Evolutionary conservation across 2,797 vertebrate species (phyloP).

Genomic region (Chloroceryle inda): DNA sequence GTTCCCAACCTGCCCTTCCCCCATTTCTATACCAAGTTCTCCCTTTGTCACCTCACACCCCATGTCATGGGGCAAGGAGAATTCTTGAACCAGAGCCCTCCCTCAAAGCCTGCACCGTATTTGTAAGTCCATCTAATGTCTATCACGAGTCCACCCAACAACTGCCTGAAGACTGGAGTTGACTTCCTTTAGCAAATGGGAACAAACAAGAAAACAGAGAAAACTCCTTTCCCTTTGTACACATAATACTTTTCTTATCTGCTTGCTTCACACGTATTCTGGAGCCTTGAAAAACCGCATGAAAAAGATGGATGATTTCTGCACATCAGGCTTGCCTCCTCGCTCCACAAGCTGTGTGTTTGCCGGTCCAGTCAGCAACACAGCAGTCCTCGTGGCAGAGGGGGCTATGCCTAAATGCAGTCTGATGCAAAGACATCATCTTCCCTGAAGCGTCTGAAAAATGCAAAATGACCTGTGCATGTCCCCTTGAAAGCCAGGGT

Average conservation of each 20-base stretch:
- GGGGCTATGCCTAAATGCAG: fast-evolving
- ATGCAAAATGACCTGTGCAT: fast-evolving
- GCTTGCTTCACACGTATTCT: neutral
- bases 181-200: neutral
- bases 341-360: neutral
- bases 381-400: neutral
- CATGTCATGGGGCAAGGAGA: neutral
- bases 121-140: neutral
- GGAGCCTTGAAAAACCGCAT: neutral
- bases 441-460: neutral
- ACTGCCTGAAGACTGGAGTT: neutral
- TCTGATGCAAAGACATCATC: neutral
- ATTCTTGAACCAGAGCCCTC: neutral
- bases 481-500: neutral
- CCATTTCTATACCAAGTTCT: neutral
- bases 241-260: neutral
- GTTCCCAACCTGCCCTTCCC: neutral
- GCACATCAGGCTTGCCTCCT: neutral
- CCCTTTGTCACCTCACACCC: neutral
- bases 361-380: fast-evolving
- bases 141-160: fast-evolving
- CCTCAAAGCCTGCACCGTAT: neutral
- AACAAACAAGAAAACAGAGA: neutral
- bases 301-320: neutral
- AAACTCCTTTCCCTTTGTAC: neutral